Evolutionary conservation across 1,140 invertebrate genomes (phyloP).

Genomic region (Drosophila sp.): DNA sequence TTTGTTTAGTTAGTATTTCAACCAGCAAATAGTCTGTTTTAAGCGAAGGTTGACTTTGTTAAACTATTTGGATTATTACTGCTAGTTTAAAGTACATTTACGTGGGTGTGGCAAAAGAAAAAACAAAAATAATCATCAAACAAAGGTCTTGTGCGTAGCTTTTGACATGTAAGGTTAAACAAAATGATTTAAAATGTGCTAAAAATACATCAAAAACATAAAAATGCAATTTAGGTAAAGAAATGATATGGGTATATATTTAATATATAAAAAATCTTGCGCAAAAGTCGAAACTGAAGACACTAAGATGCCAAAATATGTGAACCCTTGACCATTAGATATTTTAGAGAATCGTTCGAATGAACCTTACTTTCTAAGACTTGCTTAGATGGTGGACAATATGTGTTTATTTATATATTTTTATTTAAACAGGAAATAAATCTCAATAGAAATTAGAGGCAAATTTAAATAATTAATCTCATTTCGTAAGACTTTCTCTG

Average conservation of each 20-base stretch:
- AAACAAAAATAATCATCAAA: constrained; percentile 5
- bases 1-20: constrained; percentile 43
- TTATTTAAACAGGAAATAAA: too few species aligned
- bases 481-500: neutral
- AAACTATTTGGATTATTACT: constrained; percentile 27
- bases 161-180: constrained; percentile 5
- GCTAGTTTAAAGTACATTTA: constrained; percentile 1
- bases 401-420: too few species aligned
- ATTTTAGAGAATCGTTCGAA: too few species aligned
- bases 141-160: neutral
- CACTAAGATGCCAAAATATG: too few species aligned
- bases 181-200: constrained; percentile 1
- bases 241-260: neutral
- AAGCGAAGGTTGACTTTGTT: constrained; percentile 60
- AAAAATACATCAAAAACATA: neutral
- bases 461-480: neutral
- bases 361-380: too few species aligned
- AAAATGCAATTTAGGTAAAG: neutral
- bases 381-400: too few species aligned
- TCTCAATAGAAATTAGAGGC: too few species aligned
- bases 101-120: constrained; percentile 39
- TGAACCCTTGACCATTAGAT: too few species aligned
- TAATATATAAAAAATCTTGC: neutral
- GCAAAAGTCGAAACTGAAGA: too few species aligned
- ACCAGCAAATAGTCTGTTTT: constrained; percentile 38